Evolutionary conservation across 2,797 vertebrate species (phyloP).

Genomic region (Urocyon cinereoargenteus): DNA sequence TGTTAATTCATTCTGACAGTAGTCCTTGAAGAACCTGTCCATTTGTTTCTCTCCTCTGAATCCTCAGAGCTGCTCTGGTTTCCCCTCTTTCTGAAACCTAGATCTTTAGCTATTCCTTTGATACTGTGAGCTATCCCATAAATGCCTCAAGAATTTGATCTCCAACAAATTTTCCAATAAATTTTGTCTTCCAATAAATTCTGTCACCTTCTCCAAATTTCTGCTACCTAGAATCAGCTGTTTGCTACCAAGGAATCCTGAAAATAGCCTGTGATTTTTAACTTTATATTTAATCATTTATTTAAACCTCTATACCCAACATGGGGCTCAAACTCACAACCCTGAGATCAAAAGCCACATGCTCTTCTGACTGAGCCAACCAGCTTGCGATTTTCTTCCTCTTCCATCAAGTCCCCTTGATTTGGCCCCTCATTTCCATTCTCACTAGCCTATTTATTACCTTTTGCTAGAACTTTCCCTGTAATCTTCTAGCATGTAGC

Average conservation of each 20-base stretch:
- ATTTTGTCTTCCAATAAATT: not conserved
- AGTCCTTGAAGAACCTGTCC: not conserved
- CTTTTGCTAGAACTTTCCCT: not conserved
- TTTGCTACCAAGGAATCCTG: not conserved
- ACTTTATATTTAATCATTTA: not conserved
- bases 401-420: not conserved
- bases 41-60: not conserved
- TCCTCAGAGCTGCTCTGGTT: not conserved
- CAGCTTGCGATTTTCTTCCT: not conserved
- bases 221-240: not conserved
- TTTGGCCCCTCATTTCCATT: not conserved
- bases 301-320: not conserved
- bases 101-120: not conserved
- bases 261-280: not conserved
- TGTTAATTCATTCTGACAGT: not conserved
- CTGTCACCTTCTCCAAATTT: not conserved
- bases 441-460: not conserved
- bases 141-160: no score
- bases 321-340: not conserved
- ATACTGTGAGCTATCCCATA: not conserved
- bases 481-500: not conserved
- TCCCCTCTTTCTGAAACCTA: conserved; percentile 2
- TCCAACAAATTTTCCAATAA: no score
- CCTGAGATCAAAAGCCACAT: no score
- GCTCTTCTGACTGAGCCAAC: not conserved